Evolutionary conservation across 2,113 vertebrate genomes (phyloP), one percentile per base, ranked within the genome.

Genomic region (Alligator mississippiensis): DNA sequence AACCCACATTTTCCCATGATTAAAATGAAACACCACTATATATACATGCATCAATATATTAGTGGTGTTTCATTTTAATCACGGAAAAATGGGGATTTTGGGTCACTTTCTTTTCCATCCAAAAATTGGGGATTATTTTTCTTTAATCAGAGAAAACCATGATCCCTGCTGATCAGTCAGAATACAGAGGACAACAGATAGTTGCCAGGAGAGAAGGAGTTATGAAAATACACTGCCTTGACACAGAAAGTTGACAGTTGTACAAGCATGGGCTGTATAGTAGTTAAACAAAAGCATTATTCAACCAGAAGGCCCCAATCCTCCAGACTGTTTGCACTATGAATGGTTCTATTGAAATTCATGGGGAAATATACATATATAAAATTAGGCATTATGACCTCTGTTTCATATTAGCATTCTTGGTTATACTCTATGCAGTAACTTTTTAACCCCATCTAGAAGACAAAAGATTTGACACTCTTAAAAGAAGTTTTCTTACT

Each of bases 141-240:
- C 47, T 47, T 47, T 47, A 47, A 47, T 47, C 47, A 47, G 47
- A 47, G 47, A 47, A 47, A 47, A 47, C 47, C 47, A 47, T 47
- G 47, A 47, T 47, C 47, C 7, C 8, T 47, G 47, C 7, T 47
- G 9, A 47, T 47, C 47, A 83, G 85, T 61, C 55, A 89, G 64
- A 95, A 95, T 62, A 24, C 55, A 94, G 78, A 11, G 6, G 55
- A 72, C n/a, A 95, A 77, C 55, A 90, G 27, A 84, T 76, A 82
- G 28, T 80, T 76, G 25, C 21, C 59, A 91, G 21, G 13, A 10
- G 4, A 92, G 54, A 11, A 54, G 0, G 0, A 63, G 47, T 84
- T 84, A 78, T 1, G 64, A 86, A 7, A 80, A n/a, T 0, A 55
- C 3, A 84, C 61, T 17, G 75, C 4, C 61, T 21, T 75, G 47